Evolutionary conservation across 1,140 invertebrate genomes (phyloP).

Genomic region (Drosophila pachea): DNA sequence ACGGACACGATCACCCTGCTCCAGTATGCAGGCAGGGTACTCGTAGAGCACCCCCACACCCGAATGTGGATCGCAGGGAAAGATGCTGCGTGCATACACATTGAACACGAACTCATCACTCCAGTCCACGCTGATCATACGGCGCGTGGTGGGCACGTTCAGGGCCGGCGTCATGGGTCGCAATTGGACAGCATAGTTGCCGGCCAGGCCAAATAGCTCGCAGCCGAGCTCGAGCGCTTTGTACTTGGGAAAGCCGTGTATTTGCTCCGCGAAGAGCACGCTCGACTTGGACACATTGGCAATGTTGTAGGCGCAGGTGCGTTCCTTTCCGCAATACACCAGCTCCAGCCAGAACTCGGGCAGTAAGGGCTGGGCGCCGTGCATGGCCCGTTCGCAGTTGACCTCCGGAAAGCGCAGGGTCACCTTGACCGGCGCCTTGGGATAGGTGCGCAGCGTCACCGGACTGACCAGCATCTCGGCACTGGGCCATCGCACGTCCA

Average conservation of each 20-base stretch:
- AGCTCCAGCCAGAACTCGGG: conserved; percentile 87
- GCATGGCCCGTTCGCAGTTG: conserved; percentile 80
- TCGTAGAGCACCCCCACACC: conserved; percentile 87
- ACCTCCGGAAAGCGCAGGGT: conserved; percentile 86
- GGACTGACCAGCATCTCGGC: conserved; percentile 85
- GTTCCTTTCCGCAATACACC: conserved; percentile 86
- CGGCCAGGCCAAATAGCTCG: conserved; percentile 88
- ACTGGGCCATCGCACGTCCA: conserved; percentile 88
- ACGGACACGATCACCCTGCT: conserved; percentile 85
- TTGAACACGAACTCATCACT: conserved; percentile 90
- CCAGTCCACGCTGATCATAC: conserved; percentile 85
- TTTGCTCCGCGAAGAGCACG: conserved; percentile 84
- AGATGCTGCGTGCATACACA: conserved; percentile 88
- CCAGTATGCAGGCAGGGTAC: conserved; percentile 88
- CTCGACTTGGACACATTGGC: conserved; percentile 75
- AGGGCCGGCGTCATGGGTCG: conserved; percentile 81
- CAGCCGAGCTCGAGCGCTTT: conserved; percentile 84
- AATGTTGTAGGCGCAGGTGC: conserved; percentile 60
- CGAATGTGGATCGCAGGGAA: conserved; percentile 86
- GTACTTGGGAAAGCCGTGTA: conserved; percentile 84
- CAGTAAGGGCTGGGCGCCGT: conserved; percentile 80
- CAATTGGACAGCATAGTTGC: conserved; percentile 86
- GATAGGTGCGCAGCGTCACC: conserved; percentile 88
- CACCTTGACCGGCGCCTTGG: conserved; percentile 84
- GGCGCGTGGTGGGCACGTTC: conserved; percentile 83